Conservation (phyloP, 2,888 invertebrate genomes). For the Drosophila melanosoma region DNA sequence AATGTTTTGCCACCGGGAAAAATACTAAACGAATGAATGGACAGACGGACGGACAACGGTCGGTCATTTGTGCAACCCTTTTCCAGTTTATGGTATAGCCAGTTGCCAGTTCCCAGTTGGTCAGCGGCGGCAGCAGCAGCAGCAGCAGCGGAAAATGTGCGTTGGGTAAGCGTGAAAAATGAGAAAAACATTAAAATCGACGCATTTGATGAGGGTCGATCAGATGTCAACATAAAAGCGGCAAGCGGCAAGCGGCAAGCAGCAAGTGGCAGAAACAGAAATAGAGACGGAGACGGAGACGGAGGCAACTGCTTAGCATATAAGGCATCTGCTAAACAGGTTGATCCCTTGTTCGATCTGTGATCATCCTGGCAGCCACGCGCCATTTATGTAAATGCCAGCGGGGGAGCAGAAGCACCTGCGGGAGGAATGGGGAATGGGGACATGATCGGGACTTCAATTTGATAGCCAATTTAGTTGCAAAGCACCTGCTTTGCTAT, state of each 20-base stretch:
- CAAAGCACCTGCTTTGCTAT: conserved; percentile 32
- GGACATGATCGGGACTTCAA: conserved; percentile 10
- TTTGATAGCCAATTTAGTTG: conserved; percentile 5
- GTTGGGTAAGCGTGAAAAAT: conserved; percentile 69
- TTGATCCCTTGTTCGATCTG: conserved; percentile 30
- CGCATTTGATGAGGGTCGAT: conserved; percentile 73
- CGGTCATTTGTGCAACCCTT: conserved; percentile 52
- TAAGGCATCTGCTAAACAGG: conserved; percentile 42
- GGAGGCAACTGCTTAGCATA: conserved; percentile 14
- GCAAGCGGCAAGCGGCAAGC: conserved; percentile 23
- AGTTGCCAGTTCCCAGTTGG: conserved; percentile 46
- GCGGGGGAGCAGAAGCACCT: conserved; percentile 34
- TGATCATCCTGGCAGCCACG: conserved; percentile 37
- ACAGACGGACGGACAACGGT: neutral
- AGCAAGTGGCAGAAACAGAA: conserved; percentile 17
- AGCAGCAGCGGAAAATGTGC: conserved; percentile 54
- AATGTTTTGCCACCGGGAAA: conserved; percentile 16
- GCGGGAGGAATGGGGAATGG: conserved; percentile 15
- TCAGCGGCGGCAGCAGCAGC: conserved; percentile 46
- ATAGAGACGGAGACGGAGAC: neutral
- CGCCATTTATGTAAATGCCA: conserved; percentile 66
- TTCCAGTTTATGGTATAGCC: conserved; percentile 1
- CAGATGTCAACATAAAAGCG: conserved; percentile 61
- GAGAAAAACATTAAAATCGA: conserved; percentile 71
- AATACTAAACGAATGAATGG: conserved; percentile 10